A percentile compares a stretch with the other conserved stretches of the same genome.
Conservation (phyloP, 1,140 invertebrate species). For the Tetramorium parvispinum region DNA sequence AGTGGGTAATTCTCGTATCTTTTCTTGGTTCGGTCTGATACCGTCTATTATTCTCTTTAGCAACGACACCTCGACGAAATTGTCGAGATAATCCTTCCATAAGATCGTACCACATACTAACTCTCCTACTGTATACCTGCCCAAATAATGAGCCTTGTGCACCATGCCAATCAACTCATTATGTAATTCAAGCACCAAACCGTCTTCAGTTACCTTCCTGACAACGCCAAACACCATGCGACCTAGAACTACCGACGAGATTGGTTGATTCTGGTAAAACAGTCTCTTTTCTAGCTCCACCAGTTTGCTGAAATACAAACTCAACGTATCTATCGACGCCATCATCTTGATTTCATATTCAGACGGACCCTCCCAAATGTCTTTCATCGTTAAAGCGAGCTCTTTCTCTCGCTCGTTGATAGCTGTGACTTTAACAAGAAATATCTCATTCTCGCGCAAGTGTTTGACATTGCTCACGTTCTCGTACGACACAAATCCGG, state of each 20-base stretch:
- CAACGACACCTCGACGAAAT: conserved; percentile 83
- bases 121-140: conserved; percentile 81
- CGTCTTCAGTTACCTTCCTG: conserved; percentile 74
- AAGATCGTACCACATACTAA: conserved; percentile 84
- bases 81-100: conserved; percentile 86
- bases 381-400: conserved; percentile 70
- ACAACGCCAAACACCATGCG: conserved; percentile 77
- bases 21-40: conserved; percentile 75
- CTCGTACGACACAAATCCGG: conserved; percentile 66
- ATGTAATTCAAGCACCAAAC: conserved; percentile 76
- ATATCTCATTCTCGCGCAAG: conserved; percentile 73
- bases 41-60: conserved; percentile 68
- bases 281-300: conserved; percentile 72
- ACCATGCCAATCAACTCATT: conserved; percentile 76
- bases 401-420: conserved; percentile 67
- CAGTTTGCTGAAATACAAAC: conserved; percentile 78
- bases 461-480: conserved; percentile 68
- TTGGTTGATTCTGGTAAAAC: conserved; percentile 73
- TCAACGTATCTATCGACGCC: conserved; percentile 73
- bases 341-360: conserved; percentile 68
- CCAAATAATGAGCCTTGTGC: conserved; percentile 71
- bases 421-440: conserved; percentile 74
- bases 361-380: conserved; percentile 66
- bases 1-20: conserved; percentile 69
- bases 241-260: conserved; percentile 76